Conservation (phyloP, 2,797 vertebrate genomes). For the Pangasius djambal region DNA sequence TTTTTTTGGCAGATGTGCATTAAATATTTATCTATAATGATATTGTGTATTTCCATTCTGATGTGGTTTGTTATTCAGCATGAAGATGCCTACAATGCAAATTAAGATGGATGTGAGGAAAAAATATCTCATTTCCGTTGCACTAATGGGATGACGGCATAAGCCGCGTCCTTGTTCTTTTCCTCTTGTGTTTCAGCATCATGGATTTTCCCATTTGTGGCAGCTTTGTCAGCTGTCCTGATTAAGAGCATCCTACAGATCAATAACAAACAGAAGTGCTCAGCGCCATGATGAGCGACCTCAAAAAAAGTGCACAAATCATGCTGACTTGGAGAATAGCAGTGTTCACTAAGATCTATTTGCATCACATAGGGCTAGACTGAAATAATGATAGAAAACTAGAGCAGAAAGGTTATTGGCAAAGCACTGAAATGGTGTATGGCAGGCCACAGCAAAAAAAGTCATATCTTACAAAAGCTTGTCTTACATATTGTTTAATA, state of each 20-base stretch:
- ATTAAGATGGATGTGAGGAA: neutral
- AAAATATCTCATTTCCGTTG: neutral
- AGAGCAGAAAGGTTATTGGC: neutral
- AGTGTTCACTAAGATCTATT: neutral
- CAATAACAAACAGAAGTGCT: constrained; percentile 28
- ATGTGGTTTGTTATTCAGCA: neutral
- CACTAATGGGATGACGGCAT: neutral
- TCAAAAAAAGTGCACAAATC: neutral
- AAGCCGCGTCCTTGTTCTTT: neutral
- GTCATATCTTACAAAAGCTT: neutral
- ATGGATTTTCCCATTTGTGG: constrained; percentile 21
- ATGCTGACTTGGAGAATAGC: constrained; percentile 11
- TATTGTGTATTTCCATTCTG: neutral
- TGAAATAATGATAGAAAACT: neutral
- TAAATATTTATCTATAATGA: neutral
- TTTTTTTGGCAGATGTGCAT: neutral
- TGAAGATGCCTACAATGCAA: neutral
- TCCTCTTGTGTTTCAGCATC: constrained; percentile 2
- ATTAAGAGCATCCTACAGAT: constrained; percentile 35
- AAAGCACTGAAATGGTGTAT: neutral
- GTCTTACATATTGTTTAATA: neutral
- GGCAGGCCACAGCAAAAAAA: neutral
- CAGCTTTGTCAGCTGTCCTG: constrained; percentile 37
- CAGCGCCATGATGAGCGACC: constrained; percentile 2
- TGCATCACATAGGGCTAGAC: neutral